Evolutionary conservation across 30 jellyfish, hydroid and myxozoan species (phyloP).

Genomic region (Aurelia coerulea): DNA sequence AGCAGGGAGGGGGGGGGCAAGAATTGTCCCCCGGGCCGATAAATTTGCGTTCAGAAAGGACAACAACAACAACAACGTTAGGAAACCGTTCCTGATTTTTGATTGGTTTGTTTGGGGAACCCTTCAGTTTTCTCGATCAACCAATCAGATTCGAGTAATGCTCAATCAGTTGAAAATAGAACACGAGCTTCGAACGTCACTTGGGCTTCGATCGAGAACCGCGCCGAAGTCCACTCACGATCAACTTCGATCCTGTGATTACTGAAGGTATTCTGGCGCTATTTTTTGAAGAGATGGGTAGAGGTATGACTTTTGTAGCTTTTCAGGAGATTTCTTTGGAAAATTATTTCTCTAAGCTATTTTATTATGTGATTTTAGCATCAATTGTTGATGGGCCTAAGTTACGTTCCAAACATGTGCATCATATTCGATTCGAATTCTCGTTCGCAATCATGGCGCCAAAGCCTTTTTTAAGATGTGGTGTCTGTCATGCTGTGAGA

Average conservation of each 20-base stretch:
- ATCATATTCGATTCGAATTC: too few relatives aligned
- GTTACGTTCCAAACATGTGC: too few relatives aligned
- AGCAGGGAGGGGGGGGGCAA: too few relatives aligned
- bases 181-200: constrained; percentile 49
- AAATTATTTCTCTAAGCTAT: background rate
- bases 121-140: constrained; percentile 14
- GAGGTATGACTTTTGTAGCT: constrained; percentile 6
- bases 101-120: constrained; percentile 39
- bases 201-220: constrained; percentile 15
- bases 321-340: too few relatives aligned
- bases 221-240: constrained; percentile 10
- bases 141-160: constrained; percentile 27
- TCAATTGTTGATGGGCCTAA: too few relatives aligned
- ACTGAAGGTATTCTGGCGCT: background rate
- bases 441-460: too few relatives aligned
- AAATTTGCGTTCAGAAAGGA: too few relatives aligned
- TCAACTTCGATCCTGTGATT: too few relatives aligned
- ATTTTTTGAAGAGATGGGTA: constrained; percentile 29
- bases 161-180: constrained; percentile 45
- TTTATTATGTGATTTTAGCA: background rate
- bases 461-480: too few relatives aligned
- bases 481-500: too few relatives aligned
- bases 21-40: too few relatives aligned
- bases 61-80: constrained; percentile 38
- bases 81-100: background rate